Percentiles rank a stretch among this genome's conserved stretches.
Conservation (phyloP, 2,888 invertebrate species). For the Noctua fimbriata region DNA sequence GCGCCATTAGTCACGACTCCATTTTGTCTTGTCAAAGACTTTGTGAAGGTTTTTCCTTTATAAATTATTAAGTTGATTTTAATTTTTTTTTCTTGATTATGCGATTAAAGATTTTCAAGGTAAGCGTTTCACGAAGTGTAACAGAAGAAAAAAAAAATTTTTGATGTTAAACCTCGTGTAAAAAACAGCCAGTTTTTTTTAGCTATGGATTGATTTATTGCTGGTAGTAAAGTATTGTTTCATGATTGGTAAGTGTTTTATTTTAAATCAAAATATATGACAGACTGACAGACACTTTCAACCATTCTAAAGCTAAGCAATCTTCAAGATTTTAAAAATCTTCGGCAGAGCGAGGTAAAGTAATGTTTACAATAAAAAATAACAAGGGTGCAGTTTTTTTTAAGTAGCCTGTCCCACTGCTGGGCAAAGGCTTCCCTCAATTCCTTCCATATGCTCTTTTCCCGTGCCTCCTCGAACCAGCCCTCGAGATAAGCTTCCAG, state of each 20-base stretch:
- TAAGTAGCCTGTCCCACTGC: too few relatives aligned
- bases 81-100: not conserved
- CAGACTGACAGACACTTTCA: not conserved
- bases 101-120: not conserved
- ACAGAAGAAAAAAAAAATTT: not conserved
- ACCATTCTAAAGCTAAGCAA: not conserved
- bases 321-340: not conserved
- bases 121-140: not conserved
- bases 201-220: not conserved
- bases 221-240: not conserved
- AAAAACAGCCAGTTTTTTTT: not conserved
- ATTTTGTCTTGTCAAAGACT: conserved; percentile 11
- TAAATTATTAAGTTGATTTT: not conserved
- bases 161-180: not conserved
- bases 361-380: not conserved
- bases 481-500: too few relatives aligned
- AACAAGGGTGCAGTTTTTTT: too few relatives aligned
- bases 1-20: conserved; percentile 24
- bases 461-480: too few relatives aligned
- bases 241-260: not conserved
- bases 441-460: too few relatives aligned
- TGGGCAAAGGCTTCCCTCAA: too few relatives aligned
- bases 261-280: not conserved
- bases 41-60: conserved; percentile 1
- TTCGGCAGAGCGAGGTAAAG: not conserved